Evolutionary conservation across 1,140 invertebrate genomes (phyloP).

Genomic region (Leptinotarsa defecta): DNA sequence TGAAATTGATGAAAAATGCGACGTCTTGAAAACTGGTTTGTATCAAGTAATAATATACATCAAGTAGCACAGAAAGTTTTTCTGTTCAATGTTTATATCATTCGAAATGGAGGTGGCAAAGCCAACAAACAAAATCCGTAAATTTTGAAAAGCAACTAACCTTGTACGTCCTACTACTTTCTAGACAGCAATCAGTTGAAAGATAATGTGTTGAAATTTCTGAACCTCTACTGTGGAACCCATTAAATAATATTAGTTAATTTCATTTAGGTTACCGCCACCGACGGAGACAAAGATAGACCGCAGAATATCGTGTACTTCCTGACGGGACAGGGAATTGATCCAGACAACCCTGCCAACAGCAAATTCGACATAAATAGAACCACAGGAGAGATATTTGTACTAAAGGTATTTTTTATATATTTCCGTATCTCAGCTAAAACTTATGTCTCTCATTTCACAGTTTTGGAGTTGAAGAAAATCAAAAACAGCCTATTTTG

Average conservation of each 20-base stretch:
- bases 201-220: neutral
- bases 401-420: conserved; percentile 75
- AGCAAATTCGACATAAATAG: conserved; percentile 96
- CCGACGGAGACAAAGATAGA: conserved; percentile 92
- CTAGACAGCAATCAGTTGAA: neutral
- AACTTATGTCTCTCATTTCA: too few species aligned
- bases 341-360: conserved; percentile 90
- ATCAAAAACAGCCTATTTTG: too few species aligned
- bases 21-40: too few species aligned
- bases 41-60: too few species aligned
- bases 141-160: neutral
- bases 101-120: neutral
- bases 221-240: neutral
- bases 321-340: conserved; percentile 94
- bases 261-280: conserved; percentile 82
- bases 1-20: too few species aligned
- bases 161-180: neutral
- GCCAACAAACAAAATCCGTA: neutral
- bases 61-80: neutral
- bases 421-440: too few species aligned
- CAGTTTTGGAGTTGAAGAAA: too few species aligned
- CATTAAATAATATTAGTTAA: neutral
- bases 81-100: neutral
- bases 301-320: conserved; percentile 96
- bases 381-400: conserved; percentile 91